Conservation (phyloP, 2,888 invertebrate genomes). For the Eilema caniola region DNA sequence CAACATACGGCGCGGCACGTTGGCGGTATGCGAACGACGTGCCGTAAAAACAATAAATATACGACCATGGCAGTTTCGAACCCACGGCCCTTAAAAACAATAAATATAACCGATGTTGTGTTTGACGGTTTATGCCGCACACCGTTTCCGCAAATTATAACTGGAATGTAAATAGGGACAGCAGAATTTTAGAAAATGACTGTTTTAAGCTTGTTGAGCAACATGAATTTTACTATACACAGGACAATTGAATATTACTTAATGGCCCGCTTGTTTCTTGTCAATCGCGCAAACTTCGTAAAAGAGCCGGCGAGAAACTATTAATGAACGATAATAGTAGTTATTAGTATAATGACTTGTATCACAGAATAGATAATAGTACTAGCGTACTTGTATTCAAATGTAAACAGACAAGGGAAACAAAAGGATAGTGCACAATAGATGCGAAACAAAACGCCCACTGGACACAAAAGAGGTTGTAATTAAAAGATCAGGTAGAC, state of each 20-base stretch:
- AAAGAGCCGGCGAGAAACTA: background rate
- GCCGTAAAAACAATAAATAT: conserved; percentile 39
- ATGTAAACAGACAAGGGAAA: conserved; percentile 37
- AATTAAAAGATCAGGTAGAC: conserved; percentile 77
- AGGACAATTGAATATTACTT: conserved; percentile 8
- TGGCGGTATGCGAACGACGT: conserved; percentile 20
- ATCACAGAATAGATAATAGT: too few relatives aligned
- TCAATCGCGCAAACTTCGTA: background rate
- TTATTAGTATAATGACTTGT: conserved; percentile 31
- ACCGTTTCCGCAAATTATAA: conserved; percentile 40
- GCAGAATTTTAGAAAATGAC: background rate
- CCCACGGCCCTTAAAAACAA: conserved; percentile 21
- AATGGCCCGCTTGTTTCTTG: too few relatives aligned
- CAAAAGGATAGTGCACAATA: conserved; percentile 48
- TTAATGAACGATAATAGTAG: conserved; percentile 11
- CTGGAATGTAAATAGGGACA: conserved; percentile 17
- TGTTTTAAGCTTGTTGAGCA: conserved; percentile 10
- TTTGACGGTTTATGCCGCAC: conserved; percentile 25
- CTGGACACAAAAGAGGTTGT: conserved; percentile 61
- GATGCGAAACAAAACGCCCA: conserved; percentile 56
- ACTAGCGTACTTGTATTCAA: too few relatives aligned
- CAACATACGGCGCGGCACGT: background rate
- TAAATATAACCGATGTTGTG: conserved; percentile 29
- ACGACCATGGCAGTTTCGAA: conserved; percentile 21
- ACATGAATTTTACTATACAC: background rate